Evolutionary conservation across 1,140 invertebrate genomes (phyloP), one percentile per base, ranked within the genome.

Genomic region (Habropoda laboriosa): DNA sequence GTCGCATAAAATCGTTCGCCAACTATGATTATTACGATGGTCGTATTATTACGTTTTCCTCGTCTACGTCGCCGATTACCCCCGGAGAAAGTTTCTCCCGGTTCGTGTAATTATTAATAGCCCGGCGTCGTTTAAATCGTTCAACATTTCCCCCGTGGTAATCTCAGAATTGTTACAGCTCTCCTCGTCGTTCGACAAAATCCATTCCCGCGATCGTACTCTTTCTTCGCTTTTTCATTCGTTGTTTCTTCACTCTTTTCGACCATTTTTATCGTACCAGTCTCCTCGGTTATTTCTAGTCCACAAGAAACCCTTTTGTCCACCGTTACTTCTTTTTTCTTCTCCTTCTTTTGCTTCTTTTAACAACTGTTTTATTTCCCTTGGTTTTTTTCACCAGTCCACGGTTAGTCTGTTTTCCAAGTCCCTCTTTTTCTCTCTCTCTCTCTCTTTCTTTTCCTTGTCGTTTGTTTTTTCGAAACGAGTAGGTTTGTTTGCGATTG

Each of bases 91-190:
- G 32, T 82, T 70, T 35, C 32, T 32, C n/a, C n/a, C 47, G 47
- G 32, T 83, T 51, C 58, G 60, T 27, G 18, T 75, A 80, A 80
- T 78, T 60, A 83, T 64, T 70, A 57, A 55, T 21, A 32, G 18
- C 58, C 32, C 24, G n/a, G 5, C n/a, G 38, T 45, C n/a, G 10
- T 30, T 68, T 57, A 49, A 51, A 47, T n/a, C 42, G 38, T 72
- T 53, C 45, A 35, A 38, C 63, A 45, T 60, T 21, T 6, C 1
- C 3, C 6, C 45, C 30, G 30, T 18, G 1, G 0, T 2, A 3
- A 18, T 49, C 30, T 1, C 18, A n/a, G 18, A 35, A 32, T 45
- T 1, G 12, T 58, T 45, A 10, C 24, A 13, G 13, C n/a, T 3
- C 2, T 2, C 5, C 27, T n/a, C n/a, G 42, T 40, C 18, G 0